Evolutionary conservation across 2,888 invertebrate species (phyloP), one percentile per base, ranked within the genome.

Genomic region (Heteromurus nitidus): DNA sequence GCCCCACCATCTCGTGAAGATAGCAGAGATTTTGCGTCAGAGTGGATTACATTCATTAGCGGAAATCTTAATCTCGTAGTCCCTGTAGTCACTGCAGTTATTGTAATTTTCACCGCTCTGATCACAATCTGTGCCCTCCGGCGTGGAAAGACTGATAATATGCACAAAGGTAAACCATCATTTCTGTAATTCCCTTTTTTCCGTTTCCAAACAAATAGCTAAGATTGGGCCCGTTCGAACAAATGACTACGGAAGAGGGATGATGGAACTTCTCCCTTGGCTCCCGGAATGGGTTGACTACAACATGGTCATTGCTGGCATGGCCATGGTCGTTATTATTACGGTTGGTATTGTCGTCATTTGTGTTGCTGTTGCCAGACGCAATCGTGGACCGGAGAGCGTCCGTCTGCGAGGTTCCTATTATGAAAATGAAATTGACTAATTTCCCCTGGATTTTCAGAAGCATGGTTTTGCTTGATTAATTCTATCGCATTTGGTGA

Each of bases 81-180:
- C 88, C 97, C 97, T 77, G 95, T 97, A 88, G 95, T 95, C 89
- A 96, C 96, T 87, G 96, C 96, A 88, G 92, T 95, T 88, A 92
- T 97, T 89, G 96, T 97, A 91, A 95, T 96, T 90, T 94, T 97
- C 90, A 95, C 96, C 90, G 96, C 96, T 88, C 93, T 96, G 89
- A 93, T 95, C 90, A 96, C 97, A 90, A 95, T 96, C 89, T 96
- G 96, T 93, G 95, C 96, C 88, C 93, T 96, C 88, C 93, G 94
- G 89, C 95, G 96, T 89, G 94, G 95, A 84, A 87, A 87, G 82
- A 82, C 74, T 90, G 93, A 95, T 91, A 92, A 93, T 89, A 93
- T 93, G 88, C 93, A 94, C 90, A 95, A 95, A 94, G 95, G 95
- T 94, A 93, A 91, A 91, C 89, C 87, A 76, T 62, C 30, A 36